A percentile compares a stretch with the other conserved stretches of the same genome.
Conservation (phyloP, 2,888 invertebrate species). For the Pyrochroa serraticornis region DNA sequence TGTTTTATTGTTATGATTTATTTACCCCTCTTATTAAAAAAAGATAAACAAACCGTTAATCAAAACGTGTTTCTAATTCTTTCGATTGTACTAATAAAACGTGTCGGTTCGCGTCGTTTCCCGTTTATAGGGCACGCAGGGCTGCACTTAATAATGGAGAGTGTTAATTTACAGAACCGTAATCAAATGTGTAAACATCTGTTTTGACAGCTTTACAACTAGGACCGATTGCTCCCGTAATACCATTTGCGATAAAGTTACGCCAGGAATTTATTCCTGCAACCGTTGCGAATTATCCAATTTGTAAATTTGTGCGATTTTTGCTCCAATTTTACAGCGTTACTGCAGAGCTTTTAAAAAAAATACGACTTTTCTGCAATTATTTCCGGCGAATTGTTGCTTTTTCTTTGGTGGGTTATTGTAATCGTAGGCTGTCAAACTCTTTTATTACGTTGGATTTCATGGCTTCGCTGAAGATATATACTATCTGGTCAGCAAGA, state of each 20-base stretch:
- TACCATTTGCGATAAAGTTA: conserved; percentile 20
- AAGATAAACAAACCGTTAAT: conserved; percentile 23
- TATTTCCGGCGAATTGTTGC: neutral
- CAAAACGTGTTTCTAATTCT: conserved; percentile 10
- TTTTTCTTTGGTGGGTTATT: neutral
- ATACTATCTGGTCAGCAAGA: conserved; percentile 18
- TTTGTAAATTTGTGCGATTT: conserved; percentile 1
- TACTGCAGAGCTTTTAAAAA: neutral
- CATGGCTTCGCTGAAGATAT: conserved; percentile 11
- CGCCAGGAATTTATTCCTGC: conserved; percentile 4
- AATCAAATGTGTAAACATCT: conserved; percentile 31
- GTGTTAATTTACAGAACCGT: conserved; percentile 30
- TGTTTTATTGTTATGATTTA: conserved; percentile 30
- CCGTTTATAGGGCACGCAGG: conserved; percentile 25
- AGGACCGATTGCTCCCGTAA: conserved; percentile 24
- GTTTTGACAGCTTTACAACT: conserved; percentile 30
- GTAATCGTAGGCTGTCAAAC: conserved; percentile 18
- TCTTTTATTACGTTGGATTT: conserved; percentile 21
- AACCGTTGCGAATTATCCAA: conserved; percentile 18
- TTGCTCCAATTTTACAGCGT: neutral
- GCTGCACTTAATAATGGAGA: conserved; percentile 24
- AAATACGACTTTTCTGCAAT: neutral
- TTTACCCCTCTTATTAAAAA: conserved; percentile 11
- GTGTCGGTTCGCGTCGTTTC: conserved; percentile 1
- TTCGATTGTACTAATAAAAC: conserved; percentile 6